These are phyloP conservation scores for Acrocephalus arundinaceus DNA, from an alignment of 2,113 vertebrate species.

Conservation along the genomic window DNA sequence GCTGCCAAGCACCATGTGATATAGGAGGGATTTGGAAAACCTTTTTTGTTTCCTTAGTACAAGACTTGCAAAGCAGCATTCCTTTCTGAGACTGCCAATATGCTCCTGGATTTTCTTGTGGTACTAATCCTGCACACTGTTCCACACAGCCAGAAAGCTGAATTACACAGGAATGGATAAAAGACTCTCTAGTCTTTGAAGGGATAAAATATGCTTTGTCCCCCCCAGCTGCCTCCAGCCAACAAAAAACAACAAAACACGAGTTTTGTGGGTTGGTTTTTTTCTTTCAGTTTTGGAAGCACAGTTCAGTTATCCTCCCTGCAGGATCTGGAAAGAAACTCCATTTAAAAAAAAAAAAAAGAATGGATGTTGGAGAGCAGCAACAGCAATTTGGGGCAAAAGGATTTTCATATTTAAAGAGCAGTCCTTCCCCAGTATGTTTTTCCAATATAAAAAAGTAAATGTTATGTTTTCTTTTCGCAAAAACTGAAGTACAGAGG, in stretches of 20 bases:
- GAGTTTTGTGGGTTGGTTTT: not conserved
- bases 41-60: not conserved
- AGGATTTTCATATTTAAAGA: constrained; percentile 40
- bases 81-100: not conserved
- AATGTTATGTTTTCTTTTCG: constrained; percentile 35
- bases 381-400: not conserved
- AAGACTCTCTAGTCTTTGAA: not conserved
- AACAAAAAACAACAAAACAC: not conserved
- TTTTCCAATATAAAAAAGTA: constrained; percentile 25
- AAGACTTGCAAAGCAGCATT: not conserved
- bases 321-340: not conserved
- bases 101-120: not conserved
- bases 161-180: not conserved
- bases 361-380: not conserved
- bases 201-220: not conserved
- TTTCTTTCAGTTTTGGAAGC: not conserved
- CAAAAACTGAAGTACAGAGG: not conserved
- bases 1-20: not conserved
- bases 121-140: not conserved
- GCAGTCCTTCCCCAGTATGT: not conserved
- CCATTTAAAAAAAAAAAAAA: constrained; percentile 45
- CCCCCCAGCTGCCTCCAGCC: not conserved
- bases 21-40: not conserved
- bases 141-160: not conserved
- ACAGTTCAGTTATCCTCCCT: not conserved